Base-by-base conservation (phyloP, 2,113 vertebrate genomes). In the Hemiprocne comata region DNA sequence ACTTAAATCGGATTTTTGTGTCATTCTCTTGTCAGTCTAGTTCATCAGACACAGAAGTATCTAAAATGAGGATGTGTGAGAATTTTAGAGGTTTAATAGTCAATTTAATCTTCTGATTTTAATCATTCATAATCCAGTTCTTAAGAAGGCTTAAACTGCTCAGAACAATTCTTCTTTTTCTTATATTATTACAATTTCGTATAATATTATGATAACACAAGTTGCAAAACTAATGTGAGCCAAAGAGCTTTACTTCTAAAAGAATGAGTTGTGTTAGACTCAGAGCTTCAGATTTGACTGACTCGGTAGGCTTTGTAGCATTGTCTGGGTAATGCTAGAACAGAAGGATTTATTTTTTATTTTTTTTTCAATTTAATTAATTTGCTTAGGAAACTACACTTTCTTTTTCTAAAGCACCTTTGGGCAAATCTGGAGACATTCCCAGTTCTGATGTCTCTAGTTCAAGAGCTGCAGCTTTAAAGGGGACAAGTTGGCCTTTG, bases 21-120 rank as follows among this genome's bases (percentile, higher is more conserved):
- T 88, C 42, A 31, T 76, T 71, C 20, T 83, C 29, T 92, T 93
- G 74, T 91, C 85, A 78, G 73, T 34, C 67, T 71, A 83, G 77
- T 66, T 93, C 54, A 80, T 91, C 60, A 86, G 91, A 87, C 57
- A 91, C 62, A 50, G 60, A 85, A 87, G 50, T 81, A 87, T 85
- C 42, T 89, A 78, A 93, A 95, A 95, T 86, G 67, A 85, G 40
- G 48, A 83, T 73, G 74, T 90, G 53, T 93, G 90, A 96, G 64
- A 89, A 93, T 25, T 85, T 75, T 82, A 83, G 50, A 89, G 28
- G 42, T 86, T 92, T 36, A 51, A 10, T 71, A 90, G 64, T 54
- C 81, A 92, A 62, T 77, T 81, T 89, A 92, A 61, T 92, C 36
- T 74, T 81, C 54, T 76, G 61, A 84, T 93, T 90, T 95, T 81